Percentiles rank a stretch among this genome's conserved stretches.
Conservation (phyloP, 1,140 invertebrate genomes). For the Drosophila arizonae region DNA sequence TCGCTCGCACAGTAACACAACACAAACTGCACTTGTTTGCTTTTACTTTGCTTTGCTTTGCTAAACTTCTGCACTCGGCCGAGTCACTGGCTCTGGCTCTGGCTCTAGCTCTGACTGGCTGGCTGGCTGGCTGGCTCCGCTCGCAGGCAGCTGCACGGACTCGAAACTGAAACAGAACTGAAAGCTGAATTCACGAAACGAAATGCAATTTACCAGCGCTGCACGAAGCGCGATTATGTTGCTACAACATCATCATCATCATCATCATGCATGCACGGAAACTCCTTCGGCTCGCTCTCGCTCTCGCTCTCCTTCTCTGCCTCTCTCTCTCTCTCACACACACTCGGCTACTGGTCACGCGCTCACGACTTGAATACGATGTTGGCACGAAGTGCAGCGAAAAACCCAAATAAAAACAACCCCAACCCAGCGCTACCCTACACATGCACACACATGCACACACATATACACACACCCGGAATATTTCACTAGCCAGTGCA, state of each 20-base stretch:
- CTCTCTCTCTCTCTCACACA: constrained; percentile 8
- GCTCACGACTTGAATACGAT: constrained; percentile 48
- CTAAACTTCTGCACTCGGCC: constrained; percentile 34
- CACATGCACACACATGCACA: neutral
- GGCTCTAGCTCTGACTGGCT: neutral
- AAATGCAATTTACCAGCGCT: constrained; percentile 62
- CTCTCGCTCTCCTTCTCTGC: neutral
- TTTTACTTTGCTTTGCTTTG: constrained; percentile 32
- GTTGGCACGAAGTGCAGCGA: constrained; percentile 41
- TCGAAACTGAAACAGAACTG: constrained; percentile 75
- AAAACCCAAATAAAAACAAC: constrained; percentile 39
- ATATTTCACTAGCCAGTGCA: constrained; percentile 18
- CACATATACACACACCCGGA: neutral
- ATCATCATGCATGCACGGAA: constrained; percentile 45
- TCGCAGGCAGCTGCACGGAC: constrained; percentile 67
- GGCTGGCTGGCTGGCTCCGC: constrained; percentile 43
- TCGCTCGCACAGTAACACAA: constrained; percentile 1
- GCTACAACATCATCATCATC: constrained; percentile 39
- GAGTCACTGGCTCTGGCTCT: constrained; percentile 27
- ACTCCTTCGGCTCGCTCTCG: constrained; percentile 60
- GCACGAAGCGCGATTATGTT: constrained; percentile 66
- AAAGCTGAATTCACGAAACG: constrained; percentile 35
- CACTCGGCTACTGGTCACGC: constrained; percentile 57
- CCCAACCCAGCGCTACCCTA: constrained; percentile 20
- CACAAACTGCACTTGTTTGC: constrained; percentile 39